Percentiles rank a stretch among this genome's conserved stretches.
Conservation (phyloP, 1,140 invertebrate genomes). For the Drosophila nigromelanica region DNA sequence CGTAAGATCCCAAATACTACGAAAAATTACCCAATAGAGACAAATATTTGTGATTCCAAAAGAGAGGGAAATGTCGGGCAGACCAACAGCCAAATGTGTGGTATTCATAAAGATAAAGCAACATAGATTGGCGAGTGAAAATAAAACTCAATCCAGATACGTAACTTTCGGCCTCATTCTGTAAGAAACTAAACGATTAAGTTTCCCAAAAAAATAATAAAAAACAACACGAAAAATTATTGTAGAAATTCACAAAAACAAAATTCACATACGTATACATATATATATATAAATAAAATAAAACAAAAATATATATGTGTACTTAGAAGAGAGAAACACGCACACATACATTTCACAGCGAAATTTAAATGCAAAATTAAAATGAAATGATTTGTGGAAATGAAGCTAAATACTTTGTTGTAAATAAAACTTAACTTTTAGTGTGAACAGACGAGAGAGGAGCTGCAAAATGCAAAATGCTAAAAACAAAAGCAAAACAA, state of each 20-base stretch:
- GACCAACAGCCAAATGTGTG: constrained; percentile 34
- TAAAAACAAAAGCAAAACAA: constrained; percentile 38
- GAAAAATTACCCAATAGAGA: constrained; percentile 19
- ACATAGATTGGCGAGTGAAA: constrained; percentile 43
- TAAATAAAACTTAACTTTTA: constrained; percentile 82
- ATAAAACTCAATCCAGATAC: constrained; percentile 80
- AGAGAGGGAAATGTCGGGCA: constrained; percentile 27
- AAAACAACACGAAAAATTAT: constrained; percentile 24
- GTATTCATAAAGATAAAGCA: constrained; percentile 24
- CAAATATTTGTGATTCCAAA: constrained; percentile 44
- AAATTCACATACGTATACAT: constrained; percentile 49
- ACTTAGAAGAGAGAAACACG: constrained; percentile 30
- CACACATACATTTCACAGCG: constrained; percentile 49
- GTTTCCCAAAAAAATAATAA: constrained; percentile 45
- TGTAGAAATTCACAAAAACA: constrained; percentile 60
- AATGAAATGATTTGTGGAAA: constrained; percentile 57
- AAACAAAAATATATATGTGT: constrained; percentile 21
- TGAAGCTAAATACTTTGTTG: constrained; percentile 78
- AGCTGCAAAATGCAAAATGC: constrained; percentile 54
- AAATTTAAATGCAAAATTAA: constrained; percentile 44
- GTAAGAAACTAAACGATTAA: constrained; percentile 75
- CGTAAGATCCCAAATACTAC: constrained; percentile 34
- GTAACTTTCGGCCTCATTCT: constrained; percentile 84
- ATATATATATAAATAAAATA: constrained; percentile 23
- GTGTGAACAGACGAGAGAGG: constrained; percentile 64